Base-by-base conservation (phyloP, 2,888 invertebrate genomes). In the Laspeyria flexula region DNA sequence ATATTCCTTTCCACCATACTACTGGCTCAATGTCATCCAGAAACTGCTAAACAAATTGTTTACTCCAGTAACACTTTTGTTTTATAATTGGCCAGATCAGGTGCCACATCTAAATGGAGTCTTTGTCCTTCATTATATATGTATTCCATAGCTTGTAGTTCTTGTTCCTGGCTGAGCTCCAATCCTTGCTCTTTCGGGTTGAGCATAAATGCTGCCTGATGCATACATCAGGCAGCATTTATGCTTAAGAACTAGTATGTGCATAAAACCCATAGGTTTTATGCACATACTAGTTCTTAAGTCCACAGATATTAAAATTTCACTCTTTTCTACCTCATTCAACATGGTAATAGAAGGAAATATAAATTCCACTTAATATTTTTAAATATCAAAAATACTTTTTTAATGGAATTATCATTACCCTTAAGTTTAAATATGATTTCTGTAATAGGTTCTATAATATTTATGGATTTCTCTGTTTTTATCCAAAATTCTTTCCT, bases 401-500 rank as follows among this genome's bases (percentile, higher is more conserved):
- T 12, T n/a, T 11, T 11, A 11, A 30, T 30, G 11, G 3, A 12
- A 5, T 30, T 1, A 30, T 12, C 11, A 12, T 30, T 30, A 11
- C 30, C 30, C 30, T 30, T 11, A 1, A 30, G 11, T 30, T 30
- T 1, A 30, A 30, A 12, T 4, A 30, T 30, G 2, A 1, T 11
- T 30, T 30, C 12, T 11, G 30, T 12, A 3, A 30, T 30, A 11
- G 11, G 30, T n/a, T 11, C 30, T 11, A 30, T 30, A 11, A 30
- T 11, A 3, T n/a, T 30, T n/a, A 11, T 30, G 11, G 30, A 30
- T 25, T 25, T 7, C 7, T 25, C 11, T 30, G 5, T 11, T 12
- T 11, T 30, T 3, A 11, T 25, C 25, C 25, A 25, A 25, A 25
- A 25, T 7, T 7, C 25, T 56, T 63, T n/a, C 41, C 11, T 72